phyloP scores from a whole-genome alignment of 2,113 vertebrate genomes.

The Pachycephala philippinensis region DNA sequence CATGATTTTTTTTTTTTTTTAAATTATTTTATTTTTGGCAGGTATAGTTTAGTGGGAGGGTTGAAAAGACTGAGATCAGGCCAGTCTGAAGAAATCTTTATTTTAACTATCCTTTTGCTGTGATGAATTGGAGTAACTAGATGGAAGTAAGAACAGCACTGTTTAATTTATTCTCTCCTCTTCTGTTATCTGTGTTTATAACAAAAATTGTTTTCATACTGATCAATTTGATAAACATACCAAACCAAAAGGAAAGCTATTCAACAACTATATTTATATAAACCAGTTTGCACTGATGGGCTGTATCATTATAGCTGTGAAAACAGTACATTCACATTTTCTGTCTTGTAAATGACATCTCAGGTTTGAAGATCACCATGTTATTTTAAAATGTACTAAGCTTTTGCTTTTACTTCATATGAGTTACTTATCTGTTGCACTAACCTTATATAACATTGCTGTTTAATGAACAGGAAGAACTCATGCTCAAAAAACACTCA shows the following conservation, averaged over 20 bases:
- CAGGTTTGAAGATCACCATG: neutral
- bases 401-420: neutral
- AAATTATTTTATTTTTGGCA: fast-evolving
- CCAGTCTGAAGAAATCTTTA: neutral
- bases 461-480: neutral
- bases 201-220: neutral
- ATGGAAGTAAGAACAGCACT: neutral
- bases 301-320: neutral
- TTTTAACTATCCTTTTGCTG: neutral
- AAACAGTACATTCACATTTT: neutral
- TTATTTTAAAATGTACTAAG: neutral
- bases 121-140: neutral
- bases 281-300: neutral
- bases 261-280: neutral
- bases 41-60: too few species aligned
- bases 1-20: too few species aligned
- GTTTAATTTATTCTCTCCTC: neutral
- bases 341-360: neutral
- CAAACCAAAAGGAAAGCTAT: neutral
- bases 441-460: neutral
- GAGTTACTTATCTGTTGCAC: neutral
- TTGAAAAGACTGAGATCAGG: neutral
- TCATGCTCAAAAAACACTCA: neutral
- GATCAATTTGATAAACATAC: neutral
- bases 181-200: neutral